Evolutionary conservation across 2,797 vertebrate genomes (phyloP), one percentile per base, ranked within the genome.

Genomic region (Pseudochromis fuscus): DNA sequence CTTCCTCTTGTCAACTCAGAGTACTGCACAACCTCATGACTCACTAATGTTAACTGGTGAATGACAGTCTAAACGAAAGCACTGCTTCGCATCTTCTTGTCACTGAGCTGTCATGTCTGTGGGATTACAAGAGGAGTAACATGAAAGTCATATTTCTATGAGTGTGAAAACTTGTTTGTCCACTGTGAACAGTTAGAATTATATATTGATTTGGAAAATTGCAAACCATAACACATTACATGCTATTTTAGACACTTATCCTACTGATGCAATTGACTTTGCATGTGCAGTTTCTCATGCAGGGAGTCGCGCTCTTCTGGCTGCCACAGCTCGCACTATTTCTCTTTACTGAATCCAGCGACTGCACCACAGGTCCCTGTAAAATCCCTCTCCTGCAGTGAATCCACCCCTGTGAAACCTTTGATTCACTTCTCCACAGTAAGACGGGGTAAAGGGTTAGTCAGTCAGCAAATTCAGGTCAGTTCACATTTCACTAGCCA

Each of bases 401-500:
- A 72, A 53, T 69, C 33, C 23, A 28, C 5, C 37, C 53, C 21
- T 49, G 67, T 58, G 37, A 83, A 80, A 67, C 67, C 46, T 77
- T 67, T 77, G 69, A 80, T 85, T 44, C 49, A 59, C 52, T 71
- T 63, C 15, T 72, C 59, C 58, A 33, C 5, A 1, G 49, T 50
- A 46, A 62, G 42, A 61, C 63, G 33, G 49, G 61, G 30, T 79
- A 66, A 77, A 64, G 64, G 69, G 57, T 73, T 75, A 76, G 62
- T 79, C 55, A 70, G 60, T 81, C 72, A 66, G 62, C 40, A 79
- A 72, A 84, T 84, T 55, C 56, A 75, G 83, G 85, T 76, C 79
- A 83, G 59, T 60, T 64, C 78, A 80, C 61, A 72, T 86, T 85
- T 87, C 69, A 82, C 76, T 45, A 16, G 67, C 72, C 77, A 63